phyloP scores from a whole-genome alignment of 2,797 vertebrate species.

The Hipposideros larvatus region DNA sequence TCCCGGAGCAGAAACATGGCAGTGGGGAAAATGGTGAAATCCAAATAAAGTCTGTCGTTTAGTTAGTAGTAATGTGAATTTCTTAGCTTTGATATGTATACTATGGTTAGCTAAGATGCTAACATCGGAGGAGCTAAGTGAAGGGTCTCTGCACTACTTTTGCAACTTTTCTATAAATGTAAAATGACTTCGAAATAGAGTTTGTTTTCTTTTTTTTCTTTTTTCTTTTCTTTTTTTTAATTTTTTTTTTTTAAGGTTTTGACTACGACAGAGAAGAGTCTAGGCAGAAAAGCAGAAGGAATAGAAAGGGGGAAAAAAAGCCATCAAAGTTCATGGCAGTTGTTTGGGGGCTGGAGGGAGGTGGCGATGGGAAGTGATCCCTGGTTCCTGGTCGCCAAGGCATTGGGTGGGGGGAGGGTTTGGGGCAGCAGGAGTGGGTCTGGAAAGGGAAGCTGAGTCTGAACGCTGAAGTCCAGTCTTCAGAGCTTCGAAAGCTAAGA shows the following conservation, averaged over 20 bases:
- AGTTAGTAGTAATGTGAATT: accelerated
- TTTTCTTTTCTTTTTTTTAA: background rate
- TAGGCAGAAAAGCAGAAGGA: background rate
- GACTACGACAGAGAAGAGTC: background rate
- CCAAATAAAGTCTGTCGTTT: no score
- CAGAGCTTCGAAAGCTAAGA: background rate
- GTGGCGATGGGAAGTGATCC: background rate
- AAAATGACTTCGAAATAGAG: background rate
- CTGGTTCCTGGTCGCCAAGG: background rate
- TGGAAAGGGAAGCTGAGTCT: background rate
- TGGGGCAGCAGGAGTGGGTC: background rate
- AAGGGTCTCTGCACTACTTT: background rate
- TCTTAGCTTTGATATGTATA: background rate
- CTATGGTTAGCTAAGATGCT: no score
- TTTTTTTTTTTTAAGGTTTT: background rate
- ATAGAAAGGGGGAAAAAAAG: background rate
- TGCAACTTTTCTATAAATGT: background rate
- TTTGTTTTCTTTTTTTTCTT: background rate
- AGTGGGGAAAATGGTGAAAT: no score
- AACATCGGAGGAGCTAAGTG: no score
- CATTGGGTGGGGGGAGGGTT: accelerated
- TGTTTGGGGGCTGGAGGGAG: no score
- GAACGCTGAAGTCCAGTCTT: background rate
- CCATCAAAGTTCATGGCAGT: background rate
- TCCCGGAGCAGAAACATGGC: background rate